Percentiles rank a stretch among this genome's conserved stretches.
These are phyloP conservation scores for Xylophagus ater DNA, from an alignment of 2,888 invertebrate genomes.

Conservation along the genomic window DNA sequence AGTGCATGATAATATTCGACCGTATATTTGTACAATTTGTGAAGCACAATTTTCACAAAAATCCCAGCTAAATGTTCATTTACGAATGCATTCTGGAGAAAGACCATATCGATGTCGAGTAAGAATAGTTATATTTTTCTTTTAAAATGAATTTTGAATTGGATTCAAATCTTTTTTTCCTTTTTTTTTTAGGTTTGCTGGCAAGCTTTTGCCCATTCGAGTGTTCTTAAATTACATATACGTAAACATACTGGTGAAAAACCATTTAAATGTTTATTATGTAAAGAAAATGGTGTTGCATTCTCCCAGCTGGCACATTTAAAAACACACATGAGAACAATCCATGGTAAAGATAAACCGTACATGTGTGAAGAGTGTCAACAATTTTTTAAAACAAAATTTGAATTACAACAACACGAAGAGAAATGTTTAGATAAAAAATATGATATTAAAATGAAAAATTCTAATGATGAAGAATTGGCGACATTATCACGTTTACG, in stretches of 20 bases:
- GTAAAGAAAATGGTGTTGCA: constrained; percentile 48
- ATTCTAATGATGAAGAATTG: constrained; percentile 14
- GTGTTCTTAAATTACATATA: constrained; percentile 72
- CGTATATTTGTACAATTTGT: constrained; percentile 67
- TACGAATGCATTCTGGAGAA: constrained; percentile 73
- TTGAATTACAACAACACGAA: constrained; percentile 55
- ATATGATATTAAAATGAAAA: constrained; percentile 16
- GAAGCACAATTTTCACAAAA: constrained; percentile 71
- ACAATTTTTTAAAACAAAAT: constrained; percentile 64
- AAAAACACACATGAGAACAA: constrained; percentile 78
- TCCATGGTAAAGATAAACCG: constrained; percentile 66
- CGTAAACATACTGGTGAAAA: constrained; percentile 77
- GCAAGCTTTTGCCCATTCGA: constrained; percentile 72
- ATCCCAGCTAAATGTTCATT: constrained; percentile 73
- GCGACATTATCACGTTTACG: constrained; percentile 64
- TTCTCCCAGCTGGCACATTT: constrained; percentile 78
- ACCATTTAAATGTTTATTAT: constrained; percentile 62
- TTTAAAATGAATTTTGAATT: neutral
- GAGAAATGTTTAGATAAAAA: constrained; percentile 38
- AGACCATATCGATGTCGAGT: constrained; percentile 74
- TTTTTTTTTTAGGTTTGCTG: constrained; percentile 42
- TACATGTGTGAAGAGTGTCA: constrained; percentile 66
- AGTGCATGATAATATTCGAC: constrained; percentile 59
- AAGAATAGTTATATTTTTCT: constrained; percentile 15
- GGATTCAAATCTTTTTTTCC: neutral